A percentile compares a stretch with the other conserved stretches of the same genome.
Conservation (phyloP, 2,113 vertebrate species). For the Phalacrocorax carbo region DNA sequence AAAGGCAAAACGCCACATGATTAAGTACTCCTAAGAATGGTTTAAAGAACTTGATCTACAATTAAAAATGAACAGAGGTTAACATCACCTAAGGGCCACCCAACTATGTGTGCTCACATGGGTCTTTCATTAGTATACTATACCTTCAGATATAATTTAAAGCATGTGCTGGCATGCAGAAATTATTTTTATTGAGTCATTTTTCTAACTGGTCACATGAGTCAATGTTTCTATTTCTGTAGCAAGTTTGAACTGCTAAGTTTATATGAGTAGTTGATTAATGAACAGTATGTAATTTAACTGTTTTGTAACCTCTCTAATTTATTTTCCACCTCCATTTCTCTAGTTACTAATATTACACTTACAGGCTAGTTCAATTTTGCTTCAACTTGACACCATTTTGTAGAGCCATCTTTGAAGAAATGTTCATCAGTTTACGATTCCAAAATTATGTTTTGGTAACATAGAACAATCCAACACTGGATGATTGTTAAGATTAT, state of each 20-base stretch:
- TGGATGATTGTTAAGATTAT: not conserved
- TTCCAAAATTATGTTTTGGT: not conserved
- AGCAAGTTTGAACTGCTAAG: not conserved
- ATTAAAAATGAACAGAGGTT: not conserved
- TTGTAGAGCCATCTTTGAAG: not conserved
- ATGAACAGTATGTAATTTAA: not conserved
- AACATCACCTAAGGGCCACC: not conserved
- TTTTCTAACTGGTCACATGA: not conserved
- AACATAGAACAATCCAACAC: not conserved
- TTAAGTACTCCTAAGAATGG: not conserved
- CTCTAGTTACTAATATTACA: not conserved
- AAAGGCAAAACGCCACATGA: not conserved
- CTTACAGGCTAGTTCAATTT: not conserved
- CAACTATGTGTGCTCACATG: not conserved
- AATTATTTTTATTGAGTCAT: not conserved
- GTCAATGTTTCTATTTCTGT: not conserved
- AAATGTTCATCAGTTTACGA: not conserved
- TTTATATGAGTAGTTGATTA: not conserved
- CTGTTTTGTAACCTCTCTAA: not conserved
- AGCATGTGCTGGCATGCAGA: not conserved
- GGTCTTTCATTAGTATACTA: not conserved
- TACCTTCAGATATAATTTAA: not conserved
- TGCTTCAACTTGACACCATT: not conserved
- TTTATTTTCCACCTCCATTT: not conserved
- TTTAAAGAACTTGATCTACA: not conserved